These are phyloP conservation scores for Epinotia nisella DNA, from an alignment of 2,888 invertebrate genomes.

Conservation along the genomic window DNA sequence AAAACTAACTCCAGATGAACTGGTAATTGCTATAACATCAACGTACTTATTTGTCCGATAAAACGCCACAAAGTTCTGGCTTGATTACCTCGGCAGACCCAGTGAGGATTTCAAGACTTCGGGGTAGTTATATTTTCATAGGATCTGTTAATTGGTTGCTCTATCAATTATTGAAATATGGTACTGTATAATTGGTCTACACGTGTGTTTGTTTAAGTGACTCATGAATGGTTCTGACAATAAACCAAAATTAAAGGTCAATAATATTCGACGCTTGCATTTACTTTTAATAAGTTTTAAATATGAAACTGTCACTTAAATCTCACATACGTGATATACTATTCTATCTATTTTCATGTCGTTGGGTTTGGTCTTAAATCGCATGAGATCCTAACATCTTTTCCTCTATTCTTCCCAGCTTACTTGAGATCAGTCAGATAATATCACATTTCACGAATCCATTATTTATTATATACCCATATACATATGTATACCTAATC, in stretches of 20 bases:
- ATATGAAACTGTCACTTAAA: slow-evolving; percentile 10
- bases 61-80: slow-evolving; percentile 84
- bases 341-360: slow-evolving; percentile 3
- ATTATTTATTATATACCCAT: background rate
- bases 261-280: background rate
- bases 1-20: slow-evolving; percentile 84
- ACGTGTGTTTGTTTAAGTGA: slow-evolving; percentile 29
- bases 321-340: slow-evolving; percentile 15
- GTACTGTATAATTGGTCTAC: background rate
- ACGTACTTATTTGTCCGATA: slow-evolving; percentile 80
- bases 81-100: slow-evolving; percentile 80
- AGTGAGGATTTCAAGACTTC: slow-evolving; percentile 51
- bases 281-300: background rate
- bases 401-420: slow-evolving; percentile 41
- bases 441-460: background rate
- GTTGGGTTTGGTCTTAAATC: slow-evolving; percentile 20
- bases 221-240: background rate
- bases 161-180: slow-evolving; percentile 19
- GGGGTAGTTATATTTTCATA: slow-evolving; percentile 50
- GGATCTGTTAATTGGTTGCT: slow-evolving; percentile 28
- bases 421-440: background rate
- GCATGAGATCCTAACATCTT: background rate
- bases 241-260: background rate
- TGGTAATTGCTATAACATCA: slow-evolving; percentile 80
- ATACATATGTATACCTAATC: background rate